phyloP scores from a whole-genome alignment of 2,888 invertebrate species.

The Acrobasis consociella region DNA sequence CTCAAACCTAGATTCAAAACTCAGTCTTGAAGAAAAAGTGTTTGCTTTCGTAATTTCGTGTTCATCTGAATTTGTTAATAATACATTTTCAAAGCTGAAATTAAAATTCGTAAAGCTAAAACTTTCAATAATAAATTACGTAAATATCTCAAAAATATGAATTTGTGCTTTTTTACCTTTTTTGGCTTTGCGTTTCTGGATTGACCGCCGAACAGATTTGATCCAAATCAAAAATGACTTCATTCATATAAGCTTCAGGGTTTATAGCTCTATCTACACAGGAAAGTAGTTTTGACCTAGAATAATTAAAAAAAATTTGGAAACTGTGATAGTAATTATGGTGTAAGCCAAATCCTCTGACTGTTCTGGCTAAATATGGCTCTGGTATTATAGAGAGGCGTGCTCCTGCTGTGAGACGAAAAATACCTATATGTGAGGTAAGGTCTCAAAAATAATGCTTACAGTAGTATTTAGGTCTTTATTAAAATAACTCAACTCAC shows the following conservation, averaged over 20 bases:
- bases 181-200: conserved; percentile 51
- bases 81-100: conserved; percentile 60
- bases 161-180: conserved; percentile 49
- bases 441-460: too few relatives aligned
- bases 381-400: too few relatives aligned
- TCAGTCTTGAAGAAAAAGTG: conserved; percentile 72
- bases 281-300: conserved; percentile 83
- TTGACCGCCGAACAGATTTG: conserved; percentile 45
- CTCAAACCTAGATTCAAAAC: conserved; percentile 93
- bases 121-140: neutral
- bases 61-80: conserved; percentile 78
- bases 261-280: conserved; percentile 87
- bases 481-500: too few relatives aligned
- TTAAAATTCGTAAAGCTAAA: conserved; percentile 28
- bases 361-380: too few relatives aligned
- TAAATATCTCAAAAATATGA: neutral
- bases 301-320: conserved; percentile 32
- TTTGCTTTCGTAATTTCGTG: conserved; percentile 70
- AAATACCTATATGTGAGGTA: too few relatives aligned
- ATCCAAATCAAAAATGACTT: conserved; percentile 88
- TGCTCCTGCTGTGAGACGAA: too few relatives aligned
- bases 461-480: too few relatives aligned
- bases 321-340: too few relatives aligned
- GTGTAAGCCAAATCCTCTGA: too few relatives aligned
- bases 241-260: conserved; percentile 82